Base-by-base conservation (phyloP, 2,113 vertebrate genomes). In the Cottus gobio region DNA sequence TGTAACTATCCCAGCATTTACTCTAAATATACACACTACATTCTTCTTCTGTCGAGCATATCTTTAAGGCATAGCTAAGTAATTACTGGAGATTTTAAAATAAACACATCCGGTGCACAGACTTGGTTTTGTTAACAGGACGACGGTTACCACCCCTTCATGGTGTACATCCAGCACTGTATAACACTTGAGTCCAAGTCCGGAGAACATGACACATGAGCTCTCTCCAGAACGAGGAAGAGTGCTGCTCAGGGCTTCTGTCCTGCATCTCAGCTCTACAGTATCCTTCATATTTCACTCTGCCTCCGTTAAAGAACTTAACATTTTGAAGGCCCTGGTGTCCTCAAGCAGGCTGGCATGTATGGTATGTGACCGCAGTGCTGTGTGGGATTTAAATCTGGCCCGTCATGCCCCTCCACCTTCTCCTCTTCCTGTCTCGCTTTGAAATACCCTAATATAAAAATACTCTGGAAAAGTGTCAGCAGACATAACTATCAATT, bases 31-130 rank as follows among this genome's bases (percentile, higher is more conserved):
- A 92, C 89, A 89, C 89, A 88, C 66, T 28, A 65, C 82, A 89
- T 93, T 90, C 85, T 89, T 91, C 83, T 81, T 76, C 87, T 79
- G 50, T 79, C 28, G 68, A 88, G 88, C 87, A 30, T 92, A 85
- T 86, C 84, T 91, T 90, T 89, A 87, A 93, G 80, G 87, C 91
- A 89, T 90, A 92, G 88, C 89, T 89, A 93, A 88, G 83, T 92
- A 89, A 94, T 93, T 92, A 89, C 87, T 82, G 70, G 31, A 80
- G 88, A 71, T 89, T 92, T 84, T 89, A 87, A 93, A 93, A 91
- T 93, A 93, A 93, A 93, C 91, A 92, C 83, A 86, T 91, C 85
- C 90, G 77, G 82, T 88, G 77, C 75, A 78, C 85, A 83, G 87
- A 56, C 76, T 72, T 28, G 5, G 80, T 73, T 92, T 84, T 88